Evolutionary conservation across 2,797 vertebrate genomes (phyloP).

Genomic region (Rhinoraja longicauda): DNA sequence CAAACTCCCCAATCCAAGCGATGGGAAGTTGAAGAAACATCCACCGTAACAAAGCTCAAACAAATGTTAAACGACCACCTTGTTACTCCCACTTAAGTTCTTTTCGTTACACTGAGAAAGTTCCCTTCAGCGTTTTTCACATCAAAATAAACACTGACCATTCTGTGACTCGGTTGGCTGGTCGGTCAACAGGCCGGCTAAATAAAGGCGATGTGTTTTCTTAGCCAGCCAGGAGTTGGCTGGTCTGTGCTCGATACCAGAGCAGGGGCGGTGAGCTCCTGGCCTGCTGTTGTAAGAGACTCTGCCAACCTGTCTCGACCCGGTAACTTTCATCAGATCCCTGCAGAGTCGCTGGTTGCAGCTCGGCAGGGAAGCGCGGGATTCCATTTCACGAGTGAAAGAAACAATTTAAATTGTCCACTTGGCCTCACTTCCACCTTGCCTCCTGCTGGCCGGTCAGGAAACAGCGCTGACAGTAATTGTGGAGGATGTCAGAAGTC

Average conservation of each 20-base stretch:
- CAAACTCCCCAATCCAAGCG: not conserved
- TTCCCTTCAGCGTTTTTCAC: not conserved
- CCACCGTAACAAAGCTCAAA: not conserved
- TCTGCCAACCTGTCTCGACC: not conserved
- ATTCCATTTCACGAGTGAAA: slow-evolving; percentile 8
- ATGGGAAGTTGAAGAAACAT: not conserved
- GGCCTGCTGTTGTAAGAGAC: not conserved
- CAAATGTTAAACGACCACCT: not conserved
- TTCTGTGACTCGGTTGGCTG: not conserved
- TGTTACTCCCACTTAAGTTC: slow-evolving; percentile 10
- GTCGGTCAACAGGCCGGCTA: not conserved
- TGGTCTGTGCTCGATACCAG: not conserved
- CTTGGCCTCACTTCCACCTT: not conserved
- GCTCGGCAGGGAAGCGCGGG: not conserved
- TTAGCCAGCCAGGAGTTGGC: not conserved
- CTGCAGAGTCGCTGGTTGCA: not conserved
- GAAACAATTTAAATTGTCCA: slow-evolving; percentile 21
- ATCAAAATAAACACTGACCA: not conserved
- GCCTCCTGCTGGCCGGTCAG: slow-evolving; percentile 28
- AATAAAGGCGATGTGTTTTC: not conserved
- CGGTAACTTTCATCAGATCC: not conserved
- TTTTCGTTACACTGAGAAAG: not conserved
- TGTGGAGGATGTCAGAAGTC: not conserved
- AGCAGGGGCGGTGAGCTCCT: not conserved
- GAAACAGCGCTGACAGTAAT: slow-evolving; percentile 16